Conservation (phyloP, 2,797 vertebrate genomes). For the Apogon talboti region DNA sequence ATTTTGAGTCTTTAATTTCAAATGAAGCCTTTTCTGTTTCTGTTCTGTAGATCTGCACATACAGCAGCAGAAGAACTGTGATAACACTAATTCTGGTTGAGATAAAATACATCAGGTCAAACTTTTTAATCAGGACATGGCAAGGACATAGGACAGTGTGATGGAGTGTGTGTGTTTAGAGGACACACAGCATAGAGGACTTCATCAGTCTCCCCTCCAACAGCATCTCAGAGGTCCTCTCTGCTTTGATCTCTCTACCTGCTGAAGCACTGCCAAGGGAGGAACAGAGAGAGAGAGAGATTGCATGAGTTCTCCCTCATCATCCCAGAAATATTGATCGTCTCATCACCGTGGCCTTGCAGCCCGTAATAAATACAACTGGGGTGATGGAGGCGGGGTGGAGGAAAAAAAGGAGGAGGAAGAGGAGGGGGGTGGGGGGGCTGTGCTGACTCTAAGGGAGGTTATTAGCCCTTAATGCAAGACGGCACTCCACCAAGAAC, state of each 20-base stretch:
- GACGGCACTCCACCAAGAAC: conserved; percentile 65
- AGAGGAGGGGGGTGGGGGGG: conserved; percentile 21
- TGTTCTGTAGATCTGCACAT: conserved; percentile 31
- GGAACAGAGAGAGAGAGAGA: conserved; percentile 63
- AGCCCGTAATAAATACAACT: conserved; percentile 83
- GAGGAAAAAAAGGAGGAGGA: not conserved
- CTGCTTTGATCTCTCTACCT: conserved; percentile 80
- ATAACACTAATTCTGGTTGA: conserved; percentile 66
- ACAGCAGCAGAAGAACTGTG: conserved; percentile 22
- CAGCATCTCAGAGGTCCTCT: conserved; percentile 79
- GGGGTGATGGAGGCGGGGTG: conserved; percentile 59
- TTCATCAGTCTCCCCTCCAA: conserved; percentile 79
- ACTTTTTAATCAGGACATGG: conserved; percentile 81
- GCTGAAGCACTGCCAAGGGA: conserved; percentile 80
- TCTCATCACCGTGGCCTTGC: conserved; percentile 82
- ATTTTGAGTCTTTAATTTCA: conserved; percentile 22
- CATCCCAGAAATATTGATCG: conserved; percentile 83
- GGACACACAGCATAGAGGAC: conserved; percentile 74
- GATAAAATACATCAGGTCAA: conserved; percentile 75
- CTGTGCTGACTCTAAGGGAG: conserved; percentile 68
- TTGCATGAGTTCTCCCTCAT: conserved; percentile 77
- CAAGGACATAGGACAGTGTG: conserved; percentile 76
- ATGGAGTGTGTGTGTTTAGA: conserved; percentile 80
- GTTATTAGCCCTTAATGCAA: conserved; percentile 76
- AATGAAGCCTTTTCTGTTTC: conserved; percentile 14